Base-by-base conservation (phyloP, 2,888 invertebrate species). In the Phalera bucephala region DNA sequence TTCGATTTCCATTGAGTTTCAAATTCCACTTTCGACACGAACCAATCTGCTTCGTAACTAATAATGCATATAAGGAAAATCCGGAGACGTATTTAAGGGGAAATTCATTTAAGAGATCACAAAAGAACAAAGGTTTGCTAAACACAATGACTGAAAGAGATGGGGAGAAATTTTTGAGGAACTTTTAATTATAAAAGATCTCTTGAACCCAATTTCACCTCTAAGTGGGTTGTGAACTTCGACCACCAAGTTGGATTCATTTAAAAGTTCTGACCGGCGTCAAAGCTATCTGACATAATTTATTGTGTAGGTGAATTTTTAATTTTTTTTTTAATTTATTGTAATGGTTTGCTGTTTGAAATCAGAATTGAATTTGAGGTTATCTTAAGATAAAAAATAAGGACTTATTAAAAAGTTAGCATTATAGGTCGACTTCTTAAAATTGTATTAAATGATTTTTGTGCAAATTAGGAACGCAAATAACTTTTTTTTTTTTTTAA, bases 141-240 rank as follows among this genome's bases (percentile, higher is more conserved):
- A 39, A 33, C 23, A 47, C 52, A 57, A 49, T 45, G 44, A 28
- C 26, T 33, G 52, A 52, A 35, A 28, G 50, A 51, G 57, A 55
- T 21, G 45, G 46, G 33, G 42, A 45, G 50, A 51, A 31, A 37
- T 52, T 56, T 64, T 58, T 58, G 26, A 60, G 53, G 48, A 70
- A 64, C 57, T 70, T 69, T 64, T 69, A 72, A 71, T 68, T 72
- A 69, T 63, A 67, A 60, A 57, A 58, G 64, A 66, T 57, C 52
- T 61, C 60, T 62, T 48, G 49, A 45, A 64, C 54, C 52, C 63
- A 58, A 64, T 66, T 49, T 59, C 41, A 66, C 61, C 61, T 60
- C 52, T 35, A 52, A 57, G 36, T 55, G 47, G 52, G 51, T 42
- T 45, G 41, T 31, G 39, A 64, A 72, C 55, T 74, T 65, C 56